Evolutionary conservation across 2,888 invertebrate species (phyloP), one percentile per base, ranked within the genome.

Genomic region (Eupithecia subumbrata): DNA sequence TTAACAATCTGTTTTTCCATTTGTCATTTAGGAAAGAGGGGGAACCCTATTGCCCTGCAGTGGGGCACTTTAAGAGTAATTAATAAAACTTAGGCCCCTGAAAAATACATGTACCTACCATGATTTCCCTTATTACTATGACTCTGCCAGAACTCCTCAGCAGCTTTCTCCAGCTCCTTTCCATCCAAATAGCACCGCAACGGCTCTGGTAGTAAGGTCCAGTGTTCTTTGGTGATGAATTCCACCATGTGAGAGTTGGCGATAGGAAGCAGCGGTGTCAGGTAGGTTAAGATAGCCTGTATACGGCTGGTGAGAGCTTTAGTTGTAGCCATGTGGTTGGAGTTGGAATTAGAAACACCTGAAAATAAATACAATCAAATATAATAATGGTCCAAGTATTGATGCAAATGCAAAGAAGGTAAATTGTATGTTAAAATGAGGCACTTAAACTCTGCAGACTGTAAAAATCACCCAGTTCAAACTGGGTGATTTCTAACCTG

Each of bases 241-340:
- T 94, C 94, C 0, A 94, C 97, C 96, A 98, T 97, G 87, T 98
- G 98, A 81, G 97, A 97, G 87, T 97, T 97, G 0, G 96, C 95
- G 43, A 98, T 89, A 0, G 96, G 94, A 78, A 96, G 89, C 64
- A 96, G 91, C 0, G 96, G 96, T 30, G 95, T 90, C 30, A 97
- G 87, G 88, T 95, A 97, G 16, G 88, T 84, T 0, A 96, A 86
- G 16, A 96, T 89, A 4, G 89, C 86, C 74, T 96, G 95, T 40
- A 96, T 86, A 70, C 95, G 91, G 67, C 85, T 79, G 11, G 81
- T 84, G 0, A 94, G 78, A 78, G 76, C 78, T 69, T 90, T 83
- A 56, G 78, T 87, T 5, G 86, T 75, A 34, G 86, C 86, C 89
- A 91, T 90, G 80, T 80, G 14, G 16, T 45, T 74, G 48, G 76